Evolutionary conservation across 2,113 vertebrate species (phyloP), one percentile per base, ranked within the genome.

Genomic region (Microcebus griseorufus): DNA sequence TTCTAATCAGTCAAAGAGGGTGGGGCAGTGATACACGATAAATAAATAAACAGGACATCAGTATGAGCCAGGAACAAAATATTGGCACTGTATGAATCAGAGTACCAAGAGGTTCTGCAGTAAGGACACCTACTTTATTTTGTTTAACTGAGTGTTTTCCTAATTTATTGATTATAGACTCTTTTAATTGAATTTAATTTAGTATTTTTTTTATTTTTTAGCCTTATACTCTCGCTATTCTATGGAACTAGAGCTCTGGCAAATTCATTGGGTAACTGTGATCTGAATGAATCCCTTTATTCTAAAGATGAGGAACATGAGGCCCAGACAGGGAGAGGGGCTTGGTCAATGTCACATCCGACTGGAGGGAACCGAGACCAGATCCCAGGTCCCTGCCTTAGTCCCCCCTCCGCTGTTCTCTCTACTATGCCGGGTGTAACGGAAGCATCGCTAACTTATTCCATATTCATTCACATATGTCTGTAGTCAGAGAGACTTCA

Each of bases 101-200:
- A 39, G 39, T 39, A 39, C 39, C 39, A 39, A 3, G 39, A 39
- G 39, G 39, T 39, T 39, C 39, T 39, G 39, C 39, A 39, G 39
- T 39, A 39, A 39, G 39, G 39, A 39, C 39, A 39, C 39, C 39
- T 39, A 39, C 39, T 39, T 39, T 2, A 39, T 39, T 39, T 39
- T 39, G 39, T 39, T 39, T 39, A 39, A 39, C 39, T 39, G 39
- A 39, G 39, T 39, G 39, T 39, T 39, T 39, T 39, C 39, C 39
- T 39, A 39, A 39, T 39, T 39, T 39, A 55, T 45, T 87, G 62
- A 93, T 9, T 45, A 6, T 27, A 51, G 39, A 60, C 82, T 67
- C 14, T 51, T 76, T 94, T 88, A n/a, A 7, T n/a, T 88, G 16
- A 16, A 88, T n/a, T 53, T n/a, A 32, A 67, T 92, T 64, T 9